phyloP scores from a whole-genome alignment of 2,797 vertebrate genomes.

The Lagodon rhomboides region DNA sequence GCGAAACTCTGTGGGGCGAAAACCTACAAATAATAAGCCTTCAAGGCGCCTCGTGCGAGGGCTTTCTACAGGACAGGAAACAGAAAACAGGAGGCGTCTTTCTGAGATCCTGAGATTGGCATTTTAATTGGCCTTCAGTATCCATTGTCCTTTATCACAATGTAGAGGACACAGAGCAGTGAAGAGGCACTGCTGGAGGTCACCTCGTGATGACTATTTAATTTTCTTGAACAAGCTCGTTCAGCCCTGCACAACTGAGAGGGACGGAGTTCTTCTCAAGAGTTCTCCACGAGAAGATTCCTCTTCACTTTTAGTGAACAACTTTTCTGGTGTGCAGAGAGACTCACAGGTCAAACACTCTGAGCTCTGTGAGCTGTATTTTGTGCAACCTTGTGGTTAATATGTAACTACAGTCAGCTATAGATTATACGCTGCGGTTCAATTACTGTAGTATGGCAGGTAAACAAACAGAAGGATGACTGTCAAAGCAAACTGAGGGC shows the following conservation, averaged over 20 bases:
- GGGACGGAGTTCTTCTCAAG: neutral
- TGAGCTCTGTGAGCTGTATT: neutral
- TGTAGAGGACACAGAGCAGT: conserved; percentile 6
- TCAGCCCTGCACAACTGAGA: neutral
- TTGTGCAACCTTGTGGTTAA: neutral
- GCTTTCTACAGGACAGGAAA: neutral
- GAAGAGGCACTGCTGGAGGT: neutral
- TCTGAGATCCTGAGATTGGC: neutral
- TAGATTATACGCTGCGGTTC: neutral
- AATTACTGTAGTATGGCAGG: neutral
- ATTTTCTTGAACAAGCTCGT: conserved; percentile 2
- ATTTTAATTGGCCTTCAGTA: conserved; percentile 5
- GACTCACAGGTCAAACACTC: neutral
- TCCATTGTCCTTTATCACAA: neutral
- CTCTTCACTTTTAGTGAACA: neutral
- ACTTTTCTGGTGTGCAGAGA: neutral
- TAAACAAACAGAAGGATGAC: neutral
- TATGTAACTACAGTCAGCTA: neutral
- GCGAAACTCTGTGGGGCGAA: conserved; percentile 32
- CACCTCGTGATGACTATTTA: conserved; percentile 11
- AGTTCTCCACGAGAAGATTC: neutral
- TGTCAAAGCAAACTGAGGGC: neutral
- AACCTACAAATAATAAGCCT: conserved; percentile 31
- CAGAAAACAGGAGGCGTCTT: neutral
- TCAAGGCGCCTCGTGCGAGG: neutral